phyloP scores from a whole-genome alignment of 37 sponge, comb jelly and placozoan species.

The Mnemiopsis leidyi region DNA sequence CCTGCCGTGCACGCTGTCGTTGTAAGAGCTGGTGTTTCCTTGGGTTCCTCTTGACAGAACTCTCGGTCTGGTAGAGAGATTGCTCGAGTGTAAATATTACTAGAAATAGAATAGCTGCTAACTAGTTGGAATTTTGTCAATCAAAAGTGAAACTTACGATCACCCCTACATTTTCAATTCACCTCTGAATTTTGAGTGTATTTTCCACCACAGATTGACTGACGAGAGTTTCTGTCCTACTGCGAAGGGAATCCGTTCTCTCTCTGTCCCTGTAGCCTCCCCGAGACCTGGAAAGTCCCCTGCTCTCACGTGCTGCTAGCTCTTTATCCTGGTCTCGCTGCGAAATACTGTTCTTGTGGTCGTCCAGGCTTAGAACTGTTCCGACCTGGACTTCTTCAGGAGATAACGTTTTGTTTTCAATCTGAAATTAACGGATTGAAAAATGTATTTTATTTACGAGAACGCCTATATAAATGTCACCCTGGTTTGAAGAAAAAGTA shows the following conservation, averaged over 20 bases:
- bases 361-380: background rate
- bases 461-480: too few relatives aligned
- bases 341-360: background rate
- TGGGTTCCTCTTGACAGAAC: background rate
- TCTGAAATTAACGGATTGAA: slow-evolving; percentile 18
- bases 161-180: too few relatives aligned
- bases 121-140: too few relatives aligned
- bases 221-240: background rate
- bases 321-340: background rate
- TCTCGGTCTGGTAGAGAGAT: slow-evolving; percentile 14
- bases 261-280: background rate
- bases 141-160: too few relatives aligned
- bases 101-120: too few relatives aligned
- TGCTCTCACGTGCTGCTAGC: background rate
- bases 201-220: background rate
- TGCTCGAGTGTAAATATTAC: too few relatives aligned
- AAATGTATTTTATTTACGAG: too few relatives aligned
- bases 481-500: too few relatives aligned
- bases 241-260: background rate
- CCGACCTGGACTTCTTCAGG: slow-evolving; percentile 2
- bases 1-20: slow-evolving; percentile 55
- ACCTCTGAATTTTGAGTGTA: too few relatives aligned
- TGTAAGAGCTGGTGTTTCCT: slow-evolving; percentile 13
- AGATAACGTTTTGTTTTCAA: background rate
- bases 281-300: background rate